phyloP scores from a whole-genome alignment of 2,113 vertebrate genomes.

The Lasiurus borealis region DNA sequence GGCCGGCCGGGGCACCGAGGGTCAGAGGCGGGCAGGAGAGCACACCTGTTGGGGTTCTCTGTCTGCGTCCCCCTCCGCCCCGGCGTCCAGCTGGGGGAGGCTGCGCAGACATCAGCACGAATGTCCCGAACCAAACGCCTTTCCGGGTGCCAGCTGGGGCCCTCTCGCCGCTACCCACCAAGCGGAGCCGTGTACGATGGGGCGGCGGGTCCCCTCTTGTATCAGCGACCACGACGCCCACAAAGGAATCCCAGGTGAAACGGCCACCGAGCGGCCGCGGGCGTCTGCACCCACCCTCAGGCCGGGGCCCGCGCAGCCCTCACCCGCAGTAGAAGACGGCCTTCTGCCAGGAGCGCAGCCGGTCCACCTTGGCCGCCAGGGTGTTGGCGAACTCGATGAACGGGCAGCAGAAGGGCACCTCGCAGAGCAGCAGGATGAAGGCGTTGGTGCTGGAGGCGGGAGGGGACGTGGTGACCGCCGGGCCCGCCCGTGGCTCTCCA shows the following conservation, averaged over 20 bases:
- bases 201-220: background rate
- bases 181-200: accelerated
- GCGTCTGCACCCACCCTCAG: accelerated
- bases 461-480: accelerated
- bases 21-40: background rate
- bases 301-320: slow-evolving; percentile 45
- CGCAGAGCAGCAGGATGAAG: slow-evolving; percentile 94
- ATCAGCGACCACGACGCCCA: background rate
- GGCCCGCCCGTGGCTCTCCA: accelerated
- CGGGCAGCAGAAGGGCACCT: slow-evolving; percentile 98
- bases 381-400: slow-evolving; percentile 96
- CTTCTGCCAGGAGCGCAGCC: slow-evolving; percentile 96
- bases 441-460: slow-evolving; percentile 90
- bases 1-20: no score
- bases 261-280: accelerated
- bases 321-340: slow-evolving; percentile 97
- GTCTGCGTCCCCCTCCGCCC: no score
- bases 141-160: accelerated
- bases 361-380: slow-evolving; percentile 90
- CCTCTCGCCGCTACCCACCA: accelerated
- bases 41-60: accelerated
- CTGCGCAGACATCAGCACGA: background rate
- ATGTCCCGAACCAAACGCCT: accelerated
- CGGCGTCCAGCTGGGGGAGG: accelerated
- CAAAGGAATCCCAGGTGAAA: accelerated